Evolutionary conservation across 2,113 vertebrate species (phyloP), one percentile per base, ranked within the genome.

Genomic region (Seriola rivoliana): DNA sequence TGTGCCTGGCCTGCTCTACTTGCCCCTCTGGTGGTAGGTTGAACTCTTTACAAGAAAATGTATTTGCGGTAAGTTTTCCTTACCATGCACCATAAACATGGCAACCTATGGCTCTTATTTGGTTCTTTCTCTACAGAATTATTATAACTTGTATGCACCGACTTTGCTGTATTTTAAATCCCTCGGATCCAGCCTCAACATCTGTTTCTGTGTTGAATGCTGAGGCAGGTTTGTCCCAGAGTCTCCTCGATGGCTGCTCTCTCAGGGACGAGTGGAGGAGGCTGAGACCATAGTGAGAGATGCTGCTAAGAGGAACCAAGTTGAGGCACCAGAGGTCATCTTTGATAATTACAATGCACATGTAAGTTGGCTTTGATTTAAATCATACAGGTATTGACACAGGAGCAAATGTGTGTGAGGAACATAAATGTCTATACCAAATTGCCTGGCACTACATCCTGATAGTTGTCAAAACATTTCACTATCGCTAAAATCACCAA

Each of bases 221-320:
- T 58, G 77, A 76, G 82, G 42, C 92, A 99, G 98, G 97, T 86
- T 95, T 82, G 96, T 99, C 87, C 97, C 97, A 0, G 97, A 99
- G 84, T 99, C 97, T 72, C 97, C 98, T 3, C 95, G 97, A 3
- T 99, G 98, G 97, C 85, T 99, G 54, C 89, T 99, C 50, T 96
- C 96, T 81, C 96, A 96, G 87, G 96, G 97, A 0, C 94, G 95
- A 48, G 89, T 97, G 60, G 50, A 95, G 57, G 97, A 99, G 73
- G 98, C 97, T 12, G 97, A 97, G 85, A 91, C 75, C 36, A 95
- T 99, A 59, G 81, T 99, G 81, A 95, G 82, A 90, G 93, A 91
- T 0, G 97, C 97, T 76, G 97, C 97, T 23, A 94, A 91, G 85
- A 94, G 9, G 11, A 99, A 99, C 9, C 89, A 94, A 3, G 66